Conservation (phyloP, 1,140 invertebrate genomes). For the Dendroctonus valens region DNA sequence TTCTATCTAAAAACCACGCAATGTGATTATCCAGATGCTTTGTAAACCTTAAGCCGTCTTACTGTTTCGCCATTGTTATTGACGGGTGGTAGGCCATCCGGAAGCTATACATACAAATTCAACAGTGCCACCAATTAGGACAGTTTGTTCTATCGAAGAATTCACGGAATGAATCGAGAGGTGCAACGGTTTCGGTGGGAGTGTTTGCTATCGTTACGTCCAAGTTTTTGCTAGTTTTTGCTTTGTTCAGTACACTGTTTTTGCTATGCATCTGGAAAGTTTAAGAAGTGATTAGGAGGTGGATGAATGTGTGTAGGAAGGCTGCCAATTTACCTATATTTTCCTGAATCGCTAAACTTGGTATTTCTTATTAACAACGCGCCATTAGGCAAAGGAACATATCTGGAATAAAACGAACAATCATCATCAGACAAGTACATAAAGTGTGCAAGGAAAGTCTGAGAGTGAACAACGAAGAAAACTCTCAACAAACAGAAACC, state of each 20-base stretch:
- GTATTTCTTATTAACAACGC: conserved; percentile 45
- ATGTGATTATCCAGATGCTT: no score
- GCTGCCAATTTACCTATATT: conserved; percentile 41
- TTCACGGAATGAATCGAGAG: conserved; percentile 41
- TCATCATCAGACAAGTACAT: no score
- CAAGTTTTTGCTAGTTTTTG: conserved; percentile 39
- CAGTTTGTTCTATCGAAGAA: conserved; percentile 35
- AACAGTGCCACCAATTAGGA: conserved; percentile 38
- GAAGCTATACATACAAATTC: conserved; percentile 40
- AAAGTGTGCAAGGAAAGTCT: no score
- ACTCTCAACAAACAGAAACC: no score
- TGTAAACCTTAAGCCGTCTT: conserved; percentile 7
- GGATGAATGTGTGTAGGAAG: background rate
- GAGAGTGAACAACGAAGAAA: no score
- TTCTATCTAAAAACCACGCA: conserved; percentile 34
- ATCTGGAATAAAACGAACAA: conserved; percentile 38
- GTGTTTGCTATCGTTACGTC: conserved; percentile 31
- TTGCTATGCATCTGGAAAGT: conserved; percentile 44
- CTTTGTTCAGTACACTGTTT: conserved; percentile 44
- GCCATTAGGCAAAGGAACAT: conserved; percentile 49
- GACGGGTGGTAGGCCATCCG: conserved; percentile 45
- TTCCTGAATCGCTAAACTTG: conserved; percentile 42
- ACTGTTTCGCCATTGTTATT: conserved; percentile 46
- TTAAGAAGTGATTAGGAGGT: background rate
- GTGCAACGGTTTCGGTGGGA: conserved; percentile 18